These are phyloP conservation scores for Leptestheria dahalacensis DNA, from an alignment of 1,140 invertebrate species.

Conservation along the genomic window DNA sequence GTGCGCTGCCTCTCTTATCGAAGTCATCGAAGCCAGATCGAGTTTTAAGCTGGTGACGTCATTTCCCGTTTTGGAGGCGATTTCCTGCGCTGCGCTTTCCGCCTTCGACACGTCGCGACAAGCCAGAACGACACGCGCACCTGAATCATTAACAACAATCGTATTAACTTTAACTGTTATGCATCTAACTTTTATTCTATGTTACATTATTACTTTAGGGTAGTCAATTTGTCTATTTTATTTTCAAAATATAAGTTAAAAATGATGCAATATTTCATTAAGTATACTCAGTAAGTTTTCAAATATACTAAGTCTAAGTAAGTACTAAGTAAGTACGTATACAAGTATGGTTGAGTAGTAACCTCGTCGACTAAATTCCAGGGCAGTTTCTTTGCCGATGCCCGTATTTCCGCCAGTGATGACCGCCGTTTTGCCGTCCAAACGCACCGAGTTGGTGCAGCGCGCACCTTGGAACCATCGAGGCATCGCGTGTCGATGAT, in stretches of 20 bases:
- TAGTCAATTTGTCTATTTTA: too few relatives aligned
- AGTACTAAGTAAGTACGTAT: too few relatives aligned
- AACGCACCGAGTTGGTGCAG: not conserved
- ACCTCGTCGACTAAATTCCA: slow-evolving; percentile 36
- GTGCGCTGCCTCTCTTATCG: slow-evolving; percentile 27
- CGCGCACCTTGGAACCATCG: slow-evolving; percentile 13
- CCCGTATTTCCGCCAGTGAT: slow-evolving; percentile 44
- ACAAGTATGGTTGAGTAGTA: slow-evolving; percentile 15
- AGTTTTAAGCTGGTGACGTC: slow-evolving; percentile 24
- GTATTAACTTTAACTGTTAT: not conserved
- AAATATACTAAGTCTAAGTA: too few relatives aligned
- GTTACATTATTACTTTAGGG: too few relatives aligned
- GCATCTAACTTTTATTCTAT: too few relatives aligned
- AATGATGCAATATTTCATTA: too few relatives aligned
- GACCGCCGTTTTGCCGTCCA: slow-evolving; percentile 38
- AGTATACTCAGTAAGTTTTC: too few relatives aligned
- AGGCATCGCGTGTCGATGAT: slow-evolving; percentile 8
- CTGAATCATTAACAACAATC: slow-evolving; percentile 20
- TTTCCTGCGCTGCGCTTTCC: slow-evolving; percentile 28
- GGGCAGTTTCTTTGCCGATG: slow-evolving; percentile 40
- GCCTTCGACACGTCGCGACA: slow-evolving; percentile 35
- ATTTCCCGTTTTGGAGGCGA: slow-evolving; percentile 25
- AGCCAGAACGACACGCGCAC: slow-evolving; percentile 35
- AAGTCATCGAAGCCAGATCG: slow-evolving; percentile 26
- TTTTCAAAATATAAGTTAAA: too few relatives aligned